phyloP scores from a whole-genome alignment of 1,140 invertebrate genomes.

The Pristionchus pacificus region DNA sequence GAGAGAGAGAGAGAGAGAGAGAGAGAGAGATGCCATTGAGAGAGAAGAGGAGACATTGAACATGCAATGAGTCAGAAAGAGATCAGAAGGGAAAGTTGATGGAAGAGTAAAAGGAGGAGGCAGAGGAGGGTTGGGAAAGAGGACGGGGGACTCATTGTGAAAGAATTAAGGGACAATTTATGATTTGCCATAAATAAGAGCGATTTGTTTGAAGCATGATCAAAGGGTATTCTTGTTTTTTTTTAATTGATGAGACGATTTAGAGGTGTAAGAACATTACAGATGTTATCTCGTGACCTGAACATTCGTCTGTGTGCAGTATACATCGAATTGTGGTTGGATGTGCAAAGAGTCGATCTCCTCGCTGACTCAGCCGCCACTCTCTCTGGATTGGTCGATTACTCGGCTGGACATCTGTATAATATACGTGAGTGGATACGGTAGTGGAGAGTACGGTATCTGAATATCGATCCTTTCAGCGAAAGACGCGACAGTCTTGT shows the following conservation, averaged over 20 bases:
- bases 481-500: slow-evolving; percentile 50
- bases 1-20: too few relatives aligned
- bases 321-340: slow-evolving; percentile 49
- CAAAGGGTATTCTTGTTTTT: slow-evolving; percentile 29
- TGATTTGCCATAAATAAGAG: not conserved
- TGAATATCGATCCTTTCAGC: slow-evolving; percentile 5
- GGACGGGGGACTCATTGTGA: too few relatives aligned
- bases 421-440: too few relatives aligned
- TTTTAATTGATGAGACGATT: too few relatives aligned
- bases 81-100: too few relatives aligned
- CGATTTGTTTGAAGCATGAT: not conserved
- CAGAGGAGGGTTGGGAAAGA: too few relatives aligned
- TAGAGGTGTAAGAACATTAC: too few relatives aligned
- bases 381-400: slow-evolving; percentile 45
- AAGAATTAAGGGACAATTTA: too few relatives aligned
- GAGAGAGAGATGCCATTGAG: too few relatives aligned
- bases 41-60: too few relatives aligned
- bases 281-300: slow-evolving; percentile 51
- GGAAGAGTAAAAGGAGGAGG: too few relatives aligned
- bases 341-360: slow-evolving; percentile 48
- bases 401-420: slow-evolving; percentile 52
- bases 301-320: slow-evolving; percentile 53
- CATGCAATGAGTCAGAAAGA: too few relatives aligned
- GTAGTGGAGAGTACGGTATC: slow-evolving; percentile 13
- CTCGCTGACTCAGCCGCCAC: slow-evolving; percentile 46